Evolutionary conservation across 2,888 invertebrate genomes (phyloP).

Genomic region (Fabriciana adippe): DNA sequence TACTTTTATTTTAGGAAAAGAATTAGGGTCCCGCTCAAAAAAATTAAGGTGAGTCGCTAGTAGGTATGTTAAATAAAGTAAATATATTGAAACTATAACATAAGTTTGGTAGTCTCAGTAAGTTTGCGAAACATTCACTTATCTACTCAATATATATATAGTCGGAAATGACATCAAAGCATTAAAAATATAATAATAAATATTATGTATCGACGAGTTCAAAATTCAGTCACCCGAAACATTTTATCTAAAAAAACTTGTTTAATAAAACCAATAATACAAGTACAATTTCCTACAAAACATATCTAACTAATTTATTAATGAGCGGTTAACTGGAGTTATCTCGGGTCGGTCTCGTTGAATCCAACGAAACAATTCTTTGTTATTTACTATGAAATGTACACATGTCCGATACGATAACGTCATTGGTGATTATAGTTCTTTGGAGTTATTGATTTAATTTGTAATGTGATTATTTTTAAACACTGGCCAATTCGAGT

Average conservation of each 20-base stretch:
- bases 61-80: no score
- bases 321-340: conserved; percentile 24
- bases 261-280: conserved; percentile 14
- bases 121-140: no score
- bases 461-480: conserved; percentile 15
- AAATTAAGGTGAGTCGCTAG: no score
- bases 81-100: no score
- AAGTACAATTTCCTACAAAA: conserved; percentile 3
- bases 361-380: conserved; percentile 17
- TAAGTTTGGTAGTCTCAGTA: no score
- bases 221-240: neutral
- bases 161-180: no score
- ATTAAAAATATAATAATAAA: neutral
- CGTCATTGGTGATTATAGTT: conserved; percentile 26
- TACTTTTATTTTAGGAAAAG: no score
- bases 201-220: no score
- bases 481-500: neutral
- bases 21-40: no score
- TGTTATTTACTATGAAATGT: conserved; percentile 39
- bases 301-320: conserved; percentile 25
- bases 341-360: conserved; percentile 28
- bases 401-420: conserved; percentile 24
- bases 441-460: conserved; percentile 29
- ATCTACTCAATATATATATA: no score
- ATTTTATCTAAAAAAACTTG: conserved; percentile 8